Evolutionary conservation across 2,113 vertebrate genomes (phyloP), one percentile per base, ranked within the genome.

Genomic region (Salvelinus fontinalis): DNA sequence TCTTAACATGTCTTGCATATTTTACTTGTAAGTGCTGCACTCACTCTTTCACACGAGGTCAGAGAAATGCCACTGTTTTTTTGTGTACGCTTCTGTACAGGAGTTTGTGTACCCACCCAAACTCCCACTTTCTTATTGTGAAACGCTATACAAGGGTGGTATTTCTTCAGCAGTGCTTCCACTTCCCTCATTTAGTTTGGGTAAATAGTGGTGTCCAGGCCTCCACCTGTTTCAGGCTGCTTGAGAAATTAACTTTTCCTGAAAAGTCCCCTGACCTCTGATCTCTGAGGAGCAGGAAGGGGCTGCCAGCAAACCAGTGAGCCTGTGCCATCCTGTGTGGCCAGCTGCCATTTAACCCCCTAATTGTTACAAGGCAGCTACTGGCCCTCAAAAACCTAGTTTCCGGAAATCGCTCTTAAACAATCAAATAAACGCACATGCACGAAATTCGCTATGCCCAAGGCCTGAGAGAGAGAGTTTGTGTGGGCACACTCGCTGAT

Each of bases 181-280:
- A 95, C 93, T 95, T 94, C 92, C 92, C 94, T 90, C 79, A 90
- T 95, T 95, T 95, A 91, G 93, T 95, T 95, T 95, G 87, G 93
- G 93, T 95, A 96, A 97, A 98, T 95, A 96, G 89, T 88, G 88
- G 89, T 90, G 94, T 94, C 94, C 83, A 85, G 93, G 90, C 93
- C 94, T 95, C 95, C 96, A 98, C 97, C 97, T 97, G 97, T 95
- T 96, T 96, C 85, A 83, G 90, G 92, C 93, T 86, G 94, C 94
- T 95, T 97, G 95, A 97, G 95, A 97, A 98, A 98, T 97, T 94
- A 94, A 97, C 96, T 95, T 97, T 97, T 97, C 96, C 97, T 96
- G 95, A 95, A 97, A 97, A 96, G 97, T 96, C 95, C 93, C 93
- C 90, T 94, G 94, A 97, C 95, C 96, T 93, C 90, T 96, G 95